These are phyloP conservation scores for Arothron firmamentum DNA, from an alignment of 2,113 vertebrate species.

Conservation along the genomic window DNA sequence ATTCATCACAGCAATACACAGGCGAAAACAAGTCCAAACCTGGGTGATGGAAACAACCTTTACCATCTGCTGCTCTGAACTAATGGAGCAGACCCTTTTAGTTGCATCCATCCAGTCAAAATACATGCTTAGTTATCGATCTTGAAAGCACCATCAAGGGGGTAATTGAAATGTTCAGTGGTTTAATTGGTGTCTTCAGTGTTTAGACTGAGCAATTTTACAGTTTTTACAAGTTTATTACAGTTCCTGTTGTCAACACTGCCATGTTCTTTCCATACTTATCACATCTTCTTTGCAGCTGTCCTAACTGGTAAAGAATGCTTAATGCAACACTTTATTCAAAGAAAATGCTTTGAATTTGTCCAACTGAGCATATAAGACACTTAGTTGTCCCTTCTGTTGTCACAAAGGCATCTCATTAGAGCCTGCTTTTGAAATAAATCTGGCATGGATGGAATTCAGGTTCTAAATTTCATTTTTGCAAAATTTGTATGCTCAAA, in stretches of 20 bases:
- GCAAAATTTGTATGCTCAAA: slow-evolving; percentile 11
- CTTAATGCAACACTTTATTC: no score
- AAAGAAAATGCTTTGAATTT: no score
- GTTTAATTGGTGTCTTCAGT: slow-evolving; percentile 62
- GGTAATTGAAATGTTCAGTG: slow-evolving; percentile 69
- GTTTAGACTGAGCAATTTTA: slow-evolving; percentile 24
- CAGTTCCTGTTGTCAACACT: slow-evolving; percentile 23
- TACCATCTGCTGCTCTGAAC: slow-evolving; percentile 12
- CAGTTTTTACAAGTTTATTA: slow-evolving; percentile 30
- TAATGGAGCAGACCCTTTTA: slow-evolving; percentile 15
- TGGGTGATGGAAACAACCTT: slow-evolving; percentile 1
- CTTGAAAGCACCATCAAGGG: slow-evolving; percentile 51
- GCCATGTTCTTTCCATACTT: neutral
- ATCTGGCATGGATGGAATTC: slow-evolving; percentile 21
- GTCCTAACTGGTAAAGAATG: neutral
- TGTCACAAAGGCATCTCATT: slow-evolving; percentile 9
- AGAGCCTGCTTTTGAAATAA: slow-evolving; percentile 24
- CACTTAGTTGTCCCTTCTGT: slow-evolving; percentile 1
- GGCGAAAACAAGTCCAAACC: no score
- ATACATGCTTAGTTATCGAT: slow-evolving; percentile 51
- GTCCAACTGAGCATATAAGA: neutral
- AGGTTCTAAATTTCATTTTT: slow-evolving; percentile 11
- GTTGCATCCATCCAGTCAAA: slow-evolving; percentile 31
- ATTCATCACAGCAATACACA: slow-evolving; percentile 32
- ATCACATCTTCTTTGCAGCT: neutral